phyloP scores from a whole-genome alignment of 1,140 invertebrate species.

The Eumaeus atala region DNA sequence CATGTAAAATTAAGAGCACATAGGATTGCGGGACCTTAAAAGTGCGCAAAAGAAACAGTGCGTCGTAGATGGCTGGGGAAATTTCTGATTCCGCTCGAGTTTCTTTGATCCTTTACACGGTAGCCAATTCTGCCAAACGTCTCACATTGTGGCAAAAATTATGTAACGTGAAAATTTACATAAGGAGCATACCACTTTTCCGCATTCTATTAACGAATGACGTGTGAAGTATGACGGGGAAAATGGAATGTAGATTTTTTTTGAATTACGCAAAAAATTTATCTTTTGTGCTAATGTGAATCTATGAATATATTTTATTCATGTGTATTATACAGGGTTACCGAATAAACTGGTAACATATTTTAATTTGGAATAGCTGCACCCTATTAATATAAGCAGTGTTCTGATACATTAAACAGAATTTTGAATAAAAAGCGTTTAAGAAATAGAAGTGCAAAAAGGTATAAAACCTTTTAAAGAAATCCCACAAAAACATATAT shows the following conservation, averaged over 20 bases:
- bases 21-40: background rate
- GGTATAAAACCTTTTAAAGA: no score
- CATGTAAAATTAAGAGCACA: conserved; percentile 39
- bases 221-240: background rate
- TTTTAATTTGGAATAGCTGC: no score
- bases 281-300: conserved; percentile 4
- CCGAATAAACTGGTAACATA: no score
- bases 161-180: background rate
- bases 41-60: background rate
- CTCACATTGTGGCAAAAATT: conserved; percentile 1
- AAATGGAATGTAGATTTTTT: conserved; percentile 1
- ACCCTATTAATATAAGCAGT: no score
- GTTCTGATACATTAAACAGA: no score
- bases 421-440: no score
- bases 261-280: conserved; percentile 2
- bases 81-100: conserved; percentile 4
- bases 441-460: no score
- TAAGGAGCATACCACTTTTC: background rate
- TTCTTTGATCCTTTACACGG: background rate
- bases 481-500: no score
- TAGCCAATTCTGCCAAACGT: background rate
- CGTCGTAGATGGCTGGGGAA: background rate
- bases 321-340: no score
- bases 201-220: background rate
- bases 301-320: background rate